Conservation (phyloP, 2,888 invertebrate species). For the Volucella bombylans region DNA sequence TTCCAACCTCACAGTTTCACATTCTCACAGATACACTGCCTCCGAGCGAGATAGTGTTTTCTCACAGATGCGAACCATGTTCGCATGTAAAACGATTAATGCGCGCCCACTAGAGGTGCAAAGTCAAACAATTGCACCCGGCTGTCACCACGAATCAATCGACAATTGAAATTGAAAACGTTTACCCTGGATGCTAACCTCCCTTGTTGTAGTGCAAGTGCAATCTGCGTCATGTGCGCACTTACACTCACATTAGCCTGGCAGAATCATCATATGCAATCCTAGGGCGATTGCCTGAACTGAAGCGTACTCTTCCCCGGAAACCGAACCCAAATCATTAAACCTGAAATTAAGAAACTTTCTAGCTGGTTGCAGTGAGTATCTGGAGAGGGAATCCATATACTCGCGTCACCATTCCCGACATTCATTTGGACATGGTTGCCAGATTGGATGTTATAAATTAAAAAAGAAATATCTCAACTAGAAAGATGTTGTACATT, state of each 20-base stretch:
- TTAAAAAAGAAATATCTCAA: too few relatives aligned
- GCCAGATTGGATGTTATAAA: too few relatives aligned
- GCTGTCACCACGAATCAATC: slow-evolving; percentile 56
- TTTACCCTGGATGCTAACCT: slow-evolving; percentile 46
- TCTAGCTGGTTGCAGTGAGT: neutral
- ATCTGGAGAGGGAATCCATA: slow-evolving; percentile 13
- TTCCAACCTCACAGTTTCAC: neutral
- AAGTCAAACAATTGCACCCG: slow-evolving; percentile 56
- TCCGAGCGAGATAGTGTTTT: slow-evolving; percentile 26
- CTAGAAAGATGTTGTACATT: too few relatives aligned
- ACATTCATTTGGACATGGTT: too few relatives aligned
- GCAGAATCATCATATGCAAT: neutral
- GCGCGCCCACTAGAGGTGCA: slow-evolving; percentile 41
- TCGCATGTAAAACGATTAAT: slow-evolving; percentile 47
- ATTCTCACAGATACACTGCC: neutral
- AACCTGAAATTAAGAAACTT: slow-evolving; percentile 55
- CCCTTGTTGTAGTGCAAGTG: neutral
- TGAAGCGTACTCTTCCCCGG: too few relatives aligned
- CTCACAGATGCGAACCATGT: slow-evolving; percentile 17
- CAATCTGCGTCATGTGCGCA: slow-evolving; percentile 44
- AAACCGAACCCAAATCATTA: slow-evolving; percentile 6
- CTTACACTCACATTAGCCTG: neutral
- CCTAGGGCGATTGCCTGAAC: neutral
- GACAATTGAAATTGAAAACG: slow-evolving; percentile 65
- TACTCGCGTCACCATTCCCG: too few relatives aligned